Evolutionary conservation across 1,140 invertebrate genomes (phyloP).

Genomic region (Rhizoglyphus robini): DNA sequence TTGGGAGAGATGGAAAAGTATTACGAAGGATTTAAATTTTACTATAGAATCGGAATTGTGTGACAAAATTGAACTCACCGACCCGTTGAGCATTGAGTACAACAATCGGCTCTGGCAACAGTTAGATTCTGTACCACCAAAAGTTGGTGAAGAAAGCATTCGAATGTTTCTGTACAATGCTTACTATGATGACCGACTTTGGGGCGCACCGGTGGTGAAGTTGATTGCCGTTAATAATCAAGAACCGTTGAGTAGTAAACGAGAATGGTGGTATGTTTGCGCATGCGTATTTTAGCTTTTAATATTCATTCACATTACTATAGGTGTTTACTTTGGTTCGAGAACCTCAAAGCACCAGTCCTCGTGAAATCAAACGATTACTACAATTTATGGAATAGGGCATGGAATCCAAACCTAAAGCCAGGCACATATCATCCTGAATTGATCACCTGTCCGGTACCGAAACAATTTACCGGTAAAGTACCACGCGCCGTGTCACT

Average conservation of each 20-base stretch:
- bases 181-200: constrained; percentile 60
- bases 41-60: no score
- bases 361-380: constrained; percentile 60
- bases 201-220: constrained; percentile 58
- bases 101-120: no score
- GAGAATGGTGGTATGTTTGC: constrained; percentile 27
- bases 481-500: constrained; percentile 56
- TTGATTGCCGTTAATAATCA: constrained; percentile 78
- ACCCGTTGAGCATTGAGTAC: no score
- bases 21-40: no score
- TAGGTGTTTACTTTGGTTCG: constrained; percentile 73
- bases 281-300: background rate
- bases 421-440: constrained; percentile 80
- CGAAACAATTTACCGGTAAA: constrained; percentile 31
- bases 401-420: constrained; percentile 76
- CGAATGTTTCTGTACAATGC: no score
- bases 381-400: constrained; percentile 72
- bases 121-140: no score
- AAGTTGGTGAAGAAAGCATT: no score
- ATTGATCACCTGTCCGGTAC: constrained; percentile 69
- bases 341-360: constrained; percentile 58
- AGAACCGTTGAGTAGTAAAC: constrained; percentile 62
- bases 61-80: no score
- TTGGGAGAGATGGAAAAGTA: no score
- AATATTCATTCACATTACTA: no score